Evolutionary conservation across 2,797 vertebrate species (phyloP).

Genomic region (Tenualosa thibaudeaui): DNA sequence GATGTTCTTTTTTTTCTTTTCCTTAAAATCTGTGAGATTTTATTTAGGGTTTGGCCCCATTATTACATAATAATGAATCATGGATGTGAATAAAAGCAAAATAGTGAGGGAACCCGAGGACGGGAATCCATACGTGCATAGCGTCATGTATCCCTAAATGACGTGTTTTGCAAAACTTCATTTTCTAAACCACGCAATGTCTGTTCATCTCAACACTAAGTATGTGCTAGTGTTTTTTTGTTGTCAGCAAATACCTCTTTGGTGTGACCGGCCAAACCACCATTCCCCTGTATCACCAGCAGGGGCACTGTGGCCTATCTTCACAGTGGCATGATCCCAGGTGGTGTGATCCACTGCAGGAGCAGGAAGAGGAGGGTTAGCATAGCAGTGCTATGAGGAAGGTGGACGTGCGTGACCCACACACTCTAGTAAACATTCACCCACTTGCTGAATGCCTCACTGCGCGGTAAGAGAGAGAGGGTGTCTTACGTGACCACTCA

Average conservation of each 20-base stretch:
- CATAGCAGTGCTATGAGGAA: not conserved
- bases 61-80: not conserved
- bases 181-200: not conserved
- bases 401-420: slow-evolving; percentile 2
- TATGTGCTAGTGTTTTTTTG: not conserved
- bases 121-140: not conserved
- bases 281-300: slow-evolving; percentile 19
- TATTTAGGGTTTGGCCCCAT: not conserved
- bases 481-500: not conserved
- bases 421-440: slow-evolving; percentile 27
- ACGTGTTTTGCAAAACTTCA: not conserved
- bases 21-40: slow-evolving; percentile 9
- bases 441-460: slow-evolving; percentile 40
- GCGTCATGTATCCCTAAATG: not conserved
- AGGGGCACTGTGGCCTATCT: slow-evolving; percentile 37
- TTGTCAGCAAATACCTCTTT: not conserved
- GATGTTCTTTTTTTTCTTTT: slow-evolving; percentile 29
- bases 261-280: not conserved
- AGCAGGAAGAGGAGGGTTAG: not conserved
- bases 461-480: slow-evolving; percentile 3
- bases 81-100: not conserved
- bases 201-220: not conserved
- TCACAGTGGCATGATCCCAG: slow-evolving; percentile 1
- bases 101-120: not conserved
- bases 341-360: not conserved